phyloP scores from a whole-genome alignment of 2,113 vertebrate species.

The Cebidichthys violaceus region DNA sequence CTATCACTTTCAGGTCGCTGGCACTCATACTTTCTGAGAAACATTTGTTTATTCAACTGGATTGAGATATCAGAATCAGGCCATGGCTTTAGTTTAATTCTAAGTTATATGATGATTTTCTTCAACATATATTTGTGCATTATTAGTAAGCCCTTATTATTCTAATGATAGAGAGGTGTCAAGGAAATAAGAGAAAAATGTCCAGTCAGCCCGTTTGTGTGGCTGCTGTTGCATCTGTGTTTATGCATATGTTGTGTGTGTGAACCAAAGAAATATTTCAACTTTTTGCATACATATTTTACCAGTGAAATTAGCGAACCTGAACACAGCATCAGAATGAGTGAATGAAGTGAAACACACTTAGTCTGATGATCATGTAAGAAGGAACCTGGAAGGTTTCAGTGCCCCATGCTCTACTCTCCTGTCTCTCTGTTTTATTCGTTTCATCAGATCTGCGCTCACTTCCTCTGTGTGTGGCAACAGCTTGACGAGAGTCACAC shows the following conservation, averaged over 20 bases:
- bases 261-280: too few species aligned
- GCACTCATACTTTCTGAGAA: too few species aligned
- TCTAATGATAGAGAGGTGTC: neutral
- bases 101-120: too few species aligned
- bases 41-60: too few species aligned
- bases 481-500: neutral
- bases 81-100: too few species aligned
- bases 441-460: slow-evolving; percentile 32
- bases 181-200: neutral
- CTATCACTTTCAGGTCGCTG: too few species aligned
- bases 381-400: neutral
- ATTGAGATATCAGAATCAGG: too few species aligned
- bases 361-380: neutral
- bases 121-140: too few species aligned
- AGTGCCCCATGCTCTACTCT: neutral
- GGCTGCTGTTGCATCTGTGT: neutral
- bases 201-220: neutral
- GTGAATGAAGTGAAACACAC: neutral
- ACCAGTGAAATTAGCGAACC: too few species aligned
- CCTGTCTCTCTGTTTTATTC: neutral
- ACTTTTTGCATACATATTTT: neutral
- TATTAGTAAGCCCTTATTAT: neutral
- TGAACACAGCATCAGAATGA: neutral
- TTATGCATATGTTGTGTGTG: neutral
- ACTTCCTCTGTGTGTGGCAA: slow-evolving; percentile 47